Evolutionary conservation across 2,888 invertebrate genomes (phyloP).

Genomic region (Parelbella ahira): DNA sequence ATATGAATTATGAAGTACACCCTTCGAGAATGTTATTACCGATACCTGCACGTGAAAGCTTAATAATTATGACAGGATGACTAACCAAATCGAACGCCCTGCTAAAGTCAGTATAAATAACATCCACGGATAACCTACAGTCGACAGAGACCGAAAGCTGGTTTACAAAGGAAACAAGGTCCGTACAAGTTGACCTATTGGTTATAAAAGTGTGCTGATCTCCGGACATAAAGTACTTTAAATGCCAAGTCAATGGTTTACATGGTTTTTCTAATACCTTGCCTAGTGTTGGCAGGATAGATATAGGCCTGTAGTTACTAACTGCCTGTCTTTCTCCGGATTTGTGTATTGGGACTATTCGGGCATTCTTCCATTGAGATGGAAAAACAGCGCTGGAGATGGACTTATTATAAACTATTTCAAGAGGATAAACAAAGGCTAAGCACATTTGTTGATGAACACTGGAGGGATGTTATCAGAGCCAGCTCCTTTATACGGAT

Average conservation of each 20-base stretch:
- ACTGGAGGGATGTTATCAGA: constrained; percentile 3
- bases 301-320: constrained; percentile 4
- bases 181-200: constrained; percentile 1
- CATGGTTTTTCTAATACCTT: background rate
- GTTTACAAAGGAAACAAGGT: constrained; percentile 1
- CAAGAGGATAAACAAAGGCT: constrained; percentile 1
- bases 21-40: background rate
- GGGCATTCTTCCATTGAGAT: background rate
- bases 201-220: constrained; percentile 5
- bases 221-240: background rate
- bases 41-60: background rate
- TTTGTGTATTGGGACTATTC: constrained; percentile 6
- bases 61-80: constrained; percentile 1
- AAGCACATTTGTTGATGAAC: constrained; percentile 2
- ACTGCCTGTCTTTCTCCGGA: constrained; percentile 3
- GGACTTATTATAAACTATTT: background rate
- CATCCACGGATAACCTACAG: constrained; percentile 2
- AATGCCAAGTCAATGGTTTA: background rate
- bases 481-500: constrained; percentile 6
- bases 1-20: constrained; percentile 9
- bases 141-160: background rate
- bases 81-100: constrained; percentile 6
- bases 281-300: constrained; percentile 1
- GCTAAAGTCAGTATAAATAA: constrained; percentile 7
- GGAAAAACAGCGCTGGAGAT: constrained; percentile 1